phyloP scores from a whole-genome alignment of 2,113 vertebrate genomes.

The Anarhynchus alexandrinus region DNA sequence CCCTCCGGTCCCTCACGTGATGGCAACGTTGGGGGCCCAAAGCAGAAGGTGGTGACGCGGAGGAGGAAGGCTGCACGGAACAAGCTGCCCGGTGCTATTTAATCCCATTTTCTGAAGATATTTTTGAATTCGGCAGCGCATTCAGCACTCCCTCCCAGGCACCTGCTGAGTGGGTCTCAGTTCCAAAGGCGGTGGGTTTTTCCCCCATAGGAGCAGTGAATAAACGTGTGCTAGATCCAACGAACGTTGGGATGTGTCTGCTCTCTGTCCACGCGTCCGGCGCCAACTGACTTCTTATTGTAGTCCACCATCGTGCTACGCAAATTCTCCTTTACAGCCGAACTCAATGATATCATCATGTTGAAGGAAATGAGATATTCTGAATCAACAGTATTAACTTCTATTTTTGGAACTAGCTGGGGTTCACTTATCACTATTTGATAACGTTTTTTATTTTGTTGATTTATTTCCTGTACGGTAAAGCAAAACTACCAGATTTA shows the following conservation, averaged over 20 bases:
- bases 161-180: background rate
- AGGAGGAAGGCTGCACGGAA: no score
- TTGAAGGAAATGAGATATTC: background rate
- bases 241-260: background rate
- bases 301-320: background rate
- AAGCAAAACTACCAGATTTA: background rate
- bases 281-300: background rate
- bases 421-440: background rate
- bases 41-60: no score
- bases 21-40: no score
- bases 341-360: background rate
- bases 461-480: background rate
- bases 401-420: background rate
- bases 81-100: no score
- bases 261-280: background rate
- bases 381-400: background rate
- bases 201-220: background rate
- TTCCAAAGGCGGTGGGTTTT: background rate
- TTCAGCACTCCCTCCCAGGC: no score
- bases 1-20: no score
- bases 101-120: no score
- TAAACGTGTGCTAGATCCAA: background rate
- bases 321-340: background rate
- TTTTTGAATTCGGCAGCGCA: no score
- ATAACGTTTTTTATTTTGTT: background rate